Percentiles rank a stretch among this genome's conserved stretches.
These are phyloP conservation scores for Schrankia costaestrigalis DNA, from an alignment of 2,888 invertebrate species.

Conservation along the genomic window DNA sequence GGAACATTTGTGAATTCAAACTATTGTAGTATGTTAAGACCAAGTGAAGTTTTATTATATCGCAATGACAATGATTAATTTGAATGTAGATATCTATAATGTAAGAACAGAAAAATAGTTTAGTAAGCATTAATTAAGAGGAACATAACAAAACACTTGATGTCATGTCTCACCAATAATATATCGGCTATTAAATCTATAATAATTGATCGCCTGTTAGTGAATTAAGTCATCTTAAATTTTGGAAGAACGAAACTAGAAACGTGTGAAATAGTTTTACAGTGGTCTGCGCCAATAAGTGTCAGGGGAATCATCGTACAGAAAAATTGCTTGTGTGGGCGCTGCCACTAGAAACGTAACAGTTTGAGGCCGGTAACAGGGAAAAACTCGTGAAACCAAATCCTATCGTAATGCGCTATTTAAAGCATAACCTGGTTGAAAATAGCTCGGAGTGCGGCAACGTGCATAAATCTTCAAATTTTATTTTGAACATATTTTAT, in stretches of 20 bases:
- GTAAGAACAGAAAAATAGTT: no score
- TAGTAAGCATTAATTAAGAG: no score
- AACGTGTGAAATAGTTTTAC: conserved; percentile 22
- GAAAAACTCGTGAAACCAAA: conserved; percentile 80
- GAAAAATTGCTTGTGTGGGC: conserved; percentile 67
- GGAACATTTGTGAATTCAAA: no score
- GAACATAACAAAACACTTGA: no score
- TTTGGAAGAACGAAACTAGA: conserved; percentile 27
- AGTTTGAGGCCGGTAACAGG: conserved; percentile 65
- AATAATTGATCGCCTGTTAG: conserved; percentile 9
- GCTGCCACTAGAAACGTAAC: conserved; percentile 57
- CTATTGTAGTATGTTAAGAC: conserved; percentile 3
- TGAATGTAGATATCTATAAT: no score
- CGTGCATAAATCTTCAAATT: conserved; percentile 77
- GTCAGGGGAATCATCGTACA: conserved; percentile 53
- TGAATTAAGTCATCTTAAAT: conserved; percentile 22
- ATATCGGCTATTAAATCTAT: conserved; percentile 3
- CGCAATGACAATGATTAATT: conserved; percentile 23
- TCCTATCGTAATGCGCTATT: conserved; percentile 80
- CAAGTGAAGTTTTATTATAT: conserved; percentile 3
- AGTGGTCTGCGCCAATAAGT: conserved; percentile 47
- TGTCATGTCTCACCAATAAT: no score
- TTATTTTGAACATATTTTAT: conserved; percentile 68
- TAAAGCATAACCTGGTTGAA: conserved; percentile 79
- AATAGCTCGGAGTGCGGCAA: conserved; percentile 76